phyloP scores from a whole-genome alignment of 2,797 vertebrate genomes.

The Enteromius radiatus region DNA sequence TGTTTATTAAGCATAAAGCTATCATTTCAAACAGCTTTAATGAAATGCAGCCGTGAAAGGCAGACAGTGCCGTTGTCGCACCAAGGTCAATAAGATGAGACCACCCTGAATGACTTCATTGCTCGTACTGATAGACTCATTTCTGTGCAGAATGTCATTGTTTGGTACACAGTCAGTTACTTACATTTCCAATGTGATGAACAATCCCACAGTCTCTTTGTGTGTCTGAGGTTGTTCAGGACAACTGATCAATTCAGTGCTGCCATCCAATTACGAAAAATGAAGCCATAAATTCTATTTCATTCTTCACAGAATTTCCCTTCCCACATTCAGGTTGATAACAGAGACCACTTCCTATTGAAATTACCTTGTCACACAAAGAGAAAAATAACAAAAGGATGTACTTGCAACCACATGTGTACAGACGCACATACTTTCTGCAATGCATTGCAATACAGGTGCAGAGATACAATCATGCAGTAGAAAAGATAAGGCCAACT shows the following conservation, averaged over 20 bases:
- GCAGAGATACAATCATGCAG: constrained; percentile 43
- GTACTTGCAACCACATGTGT: neutral
- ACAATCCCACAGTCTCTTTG: neutral
- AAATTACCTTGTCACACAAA: constrained; percentile 32
- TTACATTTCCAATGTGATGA: neutral
- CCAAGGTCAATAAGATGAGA: constrained; percentile 35
- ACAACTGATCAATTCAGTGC: neutral
- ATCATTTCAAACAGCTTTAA: constrained; percentile 28
- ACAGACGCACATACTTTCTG: neutral
- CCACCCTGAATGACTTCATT: constrained; percentile 28
- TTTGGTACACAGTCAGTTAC: neutral
- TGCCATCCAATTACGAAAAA: constrained; percentile 24
- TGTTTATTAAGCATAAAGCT: constrained; percentile 39
- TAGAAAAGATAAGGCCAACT: constrained; percentile 64
- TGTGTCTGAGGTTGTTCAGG: constrained; percentile 2
- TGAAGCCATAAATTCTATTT: constrained; percentile 22
- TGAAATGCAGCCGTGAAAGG: neutral
- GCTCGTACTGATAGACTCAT: neutral
- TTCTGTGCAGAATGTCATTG: constrained; percentile 4
- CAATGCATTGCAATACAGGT: constrained; percentile 29
- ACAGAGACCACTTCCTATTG: constrained; percentile 26
- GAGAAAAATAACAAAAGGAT: constrained; percentile 41
- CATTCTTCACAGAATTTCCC: neutral
- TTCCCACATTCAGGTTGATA: constrained; percentile 18
- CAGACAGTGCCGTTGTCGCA: constrained; percentile 12